Base-by-base conservation (phyloP, 2,888 invertebrate species). In the Linnaemya vulpina region DNA sequence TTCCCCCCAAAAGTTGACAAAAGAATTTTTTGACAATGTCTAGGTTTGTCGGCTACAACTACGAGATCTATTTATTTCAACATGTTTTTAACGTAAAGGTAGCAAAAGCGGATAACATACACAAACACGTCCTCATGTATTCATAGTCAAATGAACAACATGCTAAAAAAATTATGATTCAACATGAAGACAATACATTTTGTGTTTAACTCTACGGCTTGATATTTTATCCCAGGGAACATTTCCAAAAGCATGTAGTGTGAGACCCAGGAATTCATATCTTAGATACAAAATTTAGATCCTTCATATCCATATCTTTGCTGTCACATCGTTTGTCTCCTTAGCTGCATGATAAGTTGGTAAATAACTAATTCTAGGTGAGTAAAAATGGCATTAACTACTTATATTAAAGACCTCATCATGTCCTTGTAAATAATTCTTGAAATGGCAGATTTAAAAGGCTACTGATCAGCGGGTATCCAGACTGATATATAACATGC, bases 21-120 rank as follows among this genome's bases (percentile, higher is more conserved):
- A 87, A 87, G 87, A 86, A 83, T 86, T 87, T 87, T 78, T 82
- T 82, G 82, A 86, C 84, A 87, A 87, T 86, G 87, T 85, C 86
- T 85, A 84, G 86, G 87, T 81, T 82, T 86, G 84, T 83, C 77
- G 86, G 71, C 86, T 84, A 79, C 67, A 75, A 60, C 62, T 75
- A 55, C 10, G 63, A 30, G 55, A 65, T 67, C 71, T 65, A 71
- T 71, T 70, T 46, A 17, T 75, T 43, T 62, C 35, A 13, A 43
- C 35, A 38, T 60, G 13, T 43, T 15, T 49, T 49, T 58, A 46
- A 65, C 49, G 10, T 60, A 17, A 25, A 76, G 70, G 38, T 76
- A 43, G 30, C 22, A n/a, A 2, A 30, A n/a, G n/a, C n/a, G 1
- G 74, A 40, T 65, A 3, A 30, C 30, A 20, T 17, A 43, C 43